Conservation (phyloP, 53 echinoderm and acorn worm genomes). For the Zoroaster sp. region DNA sequence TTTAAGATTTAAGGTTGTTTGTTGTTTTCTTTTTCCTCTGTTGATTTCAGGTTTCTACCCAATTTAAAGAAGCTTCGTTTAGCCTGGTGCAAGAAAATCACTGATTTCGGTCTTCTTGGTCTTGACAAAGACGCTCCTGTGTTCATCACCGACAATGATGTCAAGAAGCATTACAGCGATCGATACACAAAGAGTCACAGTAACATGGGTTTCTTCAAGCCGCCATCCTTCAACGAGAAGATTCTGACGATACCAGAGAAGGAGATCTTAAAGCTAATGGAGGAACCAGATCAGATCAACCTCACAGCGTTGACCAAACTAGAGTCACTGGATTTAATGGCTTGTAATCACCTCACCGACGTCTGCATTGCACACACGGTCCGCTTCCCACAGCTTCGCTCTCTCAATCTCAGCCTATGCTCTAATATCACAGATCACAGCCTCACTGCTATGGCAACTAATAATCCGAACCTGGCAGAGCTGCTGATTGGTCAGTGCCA, state of each 20-base stretch:
- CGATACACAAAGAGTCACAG: conserved; percentile 88
- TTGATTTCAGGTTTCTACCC: conserved; percentile 53
- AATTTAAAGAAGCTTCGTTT: conserved; percentile 71
- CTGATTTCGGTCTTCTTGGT: conserved; percentile 93
- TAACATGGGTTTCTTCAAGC: conserved; percentile 94
- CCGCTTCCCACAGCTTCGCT: conserved; percentile 69
- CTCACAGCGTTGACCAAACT: conserved; percentile 64
- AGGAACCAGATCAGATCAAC: conserved; percentile 35
- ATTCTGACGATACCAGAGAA: conserved; percentile 68
- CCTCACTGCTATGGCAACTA: conserved; percentile 56
- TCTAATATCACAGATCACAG: conserved; percentile 82
- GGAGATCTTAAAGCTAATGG: conserved; percentile 52
- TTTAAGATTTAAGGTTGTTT: background rate
- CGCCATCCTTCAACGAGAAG: conserved; percentile 74
- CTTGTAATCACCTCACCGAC: conserved; percentile 87
- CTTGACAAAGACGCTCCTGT: conserved; percentile 79
- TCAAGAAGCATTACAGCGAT: conserved; percentile 68
- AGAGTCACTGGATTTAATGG: conserved; percentile 72
- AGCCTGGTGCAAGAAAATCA: conserved; percentile 91
- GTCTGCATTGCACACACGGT: conserved; percentile 69
- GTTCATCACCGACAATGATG: conserved; percentile 55
- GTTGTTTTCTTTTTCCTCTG: conserved; percentile 39
- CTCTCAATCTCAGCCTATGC: conserved; percentile 82
- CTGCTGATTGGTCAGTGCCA: conserved; percentile 85
- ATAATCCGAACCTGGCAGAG: conserved; percentile 71